Conservation (phyloP, 2,888 invertebrate species). For the Lepidonotus clava region DNA sequence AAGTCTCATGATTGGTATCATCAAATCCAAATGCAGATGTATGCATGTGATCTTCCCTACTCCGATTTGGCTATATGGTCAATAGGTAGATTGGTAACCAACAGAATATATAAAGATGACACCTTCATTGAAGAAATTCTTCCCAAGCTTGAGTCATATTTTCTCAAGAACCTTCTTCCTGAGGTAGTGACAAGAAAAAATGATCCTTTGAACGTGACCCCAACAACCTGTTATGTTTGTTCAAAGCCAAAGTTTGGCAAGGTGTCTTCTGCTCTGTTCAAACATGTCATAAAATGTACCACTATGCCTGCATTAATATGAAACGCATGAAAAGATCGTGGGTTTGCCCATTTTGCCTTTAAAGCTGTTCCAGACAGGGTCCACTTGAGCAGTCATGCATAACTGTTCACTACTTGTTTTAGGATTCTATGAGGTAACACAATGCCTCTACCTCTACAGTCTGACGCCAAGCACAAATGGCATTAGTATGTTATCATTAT, state of each 20-base stretch:
- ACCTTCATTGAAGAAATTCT: not conserved
- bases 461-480: too few species aligned
- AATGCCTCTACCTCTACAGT: too few species aligned
- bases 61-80: slow-evolving; percentile 36
- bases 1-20: slow-evolving; percentile 6
- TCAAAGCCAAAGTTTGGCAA: not conserved
- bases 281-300: not conserved
- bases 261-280: not conserved
- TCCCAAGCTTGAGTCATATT: not conserved
- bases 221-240: not conserved
- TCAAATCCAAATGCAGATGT: slow-evolving; percentile 37
- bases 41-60: not conserved
- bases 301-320: not conserved
- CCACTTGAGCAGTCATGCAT: too few species aligned
- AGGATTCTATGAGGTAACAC: too few species aligned
- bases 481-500: too few species aligned
- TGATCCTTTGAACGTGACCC: not conserved
- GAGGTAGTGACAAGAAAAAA: not conserved
- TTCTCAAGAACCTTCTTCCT: not conserved
- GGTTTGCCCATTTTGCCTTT: not conserved
- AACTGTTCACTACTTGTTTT: too few species aligned
- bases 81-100: not conserved
- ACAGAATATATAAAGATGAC: not conserved
- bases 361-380: too few species aligned
- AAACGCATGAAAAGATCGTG: not conserved